Evolutionary conservation across 1,140 invertebrate genomes (phyloP).

Genomic region (Bombyx mandarina): DNA sequence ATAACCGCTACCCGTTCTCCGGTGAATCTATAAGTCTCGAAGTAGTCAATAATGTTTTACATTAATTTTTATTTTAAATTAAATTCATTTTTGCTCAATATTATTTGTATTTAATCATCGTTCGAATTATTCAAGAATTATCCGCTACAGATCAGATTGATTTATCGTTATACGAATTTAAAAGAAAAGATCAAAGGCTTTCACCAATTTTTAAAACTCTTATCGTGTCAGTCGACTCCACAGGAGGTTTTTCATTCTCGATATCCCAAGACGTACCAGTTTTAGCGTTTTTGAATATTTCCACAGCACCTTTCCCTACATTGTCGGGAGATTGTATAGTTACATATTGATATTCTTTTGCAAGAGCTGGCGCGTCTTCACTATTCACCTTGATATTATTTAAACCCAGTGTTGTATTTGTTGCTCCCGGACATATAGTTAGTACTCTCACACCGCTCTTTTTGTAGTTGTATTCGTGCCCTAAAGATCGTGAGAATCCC

Average conservation of each 20-base stretch:
- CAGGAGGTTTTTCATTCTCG: background rate
- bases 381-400: conserved; percentile 28
- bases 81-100: background rate
- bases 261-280: conserved; percentile 2
- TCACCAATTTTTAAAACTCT: no score
- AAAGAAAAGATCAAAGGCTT: no score
- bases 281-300: conserved; percentile 26
- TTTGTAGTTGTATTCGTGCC: conserved; percentile 68
- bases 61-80: background rate
- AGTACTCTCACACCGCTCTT: conserved; percentile 70
- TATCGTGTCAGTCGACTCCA: no score
- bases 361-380: conserved; percentile 17
- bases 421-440: conserved; percentile 69
- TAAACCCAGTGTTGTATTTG: conserved; percentile 47
- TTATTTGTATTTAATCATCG: background rate
- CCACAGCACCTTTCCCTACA: conserved; percentile 32
- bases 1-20: no score
- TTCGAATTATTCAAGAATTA: background rate
- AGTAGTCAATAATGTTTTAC: background rate
- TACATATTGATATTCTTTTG: conserved; percentile 15
- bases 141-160: background rate
- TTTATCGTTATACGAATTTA: background rate
- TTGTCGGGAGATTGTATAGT: conserved; percentile 28
- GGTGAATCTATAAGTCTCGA: no score
- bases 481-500: conserved; percentile 69